Evolutionary conservation across 2,888 invertebrate species (phyloP).

Genomic region (Pristionchus mayeri): DNA sequence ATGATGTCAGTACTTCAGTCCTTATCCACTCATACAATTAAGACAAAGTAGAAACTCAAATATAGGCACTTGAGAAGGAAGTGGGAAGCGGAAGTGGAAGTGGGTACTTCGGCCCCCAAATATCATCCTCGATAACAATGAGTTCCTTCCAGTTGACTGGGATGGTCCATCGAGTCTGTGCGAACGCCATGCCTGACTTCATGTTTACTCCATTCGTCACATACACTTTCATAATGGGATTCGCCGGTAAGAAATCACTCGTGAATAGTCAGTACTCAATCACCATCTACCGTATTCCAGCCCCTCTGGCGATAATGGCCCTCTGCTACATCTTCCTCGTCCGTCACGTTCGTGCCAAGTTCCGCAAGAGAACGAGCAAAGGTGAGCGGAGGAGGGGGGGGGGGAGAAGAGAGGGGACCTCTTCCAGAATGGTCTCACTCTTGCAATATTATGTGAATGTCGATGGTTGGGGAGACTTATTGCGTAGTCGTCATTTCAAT

Average conservation of each 20-base stretch:
- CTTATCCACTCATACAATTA: too few species aligned
- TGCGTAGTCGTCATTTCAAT: not conserved
- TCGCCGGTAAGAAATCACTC: conserved; percentile 34
- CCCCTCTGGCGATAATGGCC: conserved; percentile 69
- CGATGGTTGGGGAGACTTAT: not conserved
- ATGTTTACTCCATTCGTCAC: conserved; percentile 62
- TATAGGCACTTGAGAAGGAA: too few species aligned
- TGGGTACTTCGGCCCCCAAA: too few species aligned
- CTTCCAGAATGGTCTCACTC: not conserved
- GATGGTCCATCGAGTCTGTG: conserved; percentile 48
- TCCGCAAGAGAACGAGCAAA: conserved; percentile 56
- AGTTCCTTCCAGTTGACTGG: conserved; percentile 26
- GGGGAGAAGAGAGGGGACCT: too few species aligned
- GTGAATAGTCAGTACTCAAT: not conserved
- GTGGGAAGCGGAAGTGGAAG: too few species aligned
- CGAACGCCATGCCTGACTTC: conserved; percentile 52
- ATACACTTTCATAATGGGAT: conserved; percentile 66
- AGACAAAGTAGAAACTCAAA: too few species aligned
- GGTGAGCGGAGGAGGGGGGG: too few species aligned
- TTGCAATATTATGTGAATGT: not conserved
- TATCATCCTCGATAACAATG: not conserved
- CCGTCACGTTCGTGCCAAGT: conserved; percentile 68
- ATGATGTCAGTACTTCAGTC: not conserved
- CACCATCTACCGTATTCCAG: conserved; percentile 32
- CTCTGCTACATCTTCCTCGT: conserved; percentile 69